Evolutionary conservation across 2,113 vertebrate genomes (phyloP).

Genomic region (Clarias macrocephalus): DNA sequence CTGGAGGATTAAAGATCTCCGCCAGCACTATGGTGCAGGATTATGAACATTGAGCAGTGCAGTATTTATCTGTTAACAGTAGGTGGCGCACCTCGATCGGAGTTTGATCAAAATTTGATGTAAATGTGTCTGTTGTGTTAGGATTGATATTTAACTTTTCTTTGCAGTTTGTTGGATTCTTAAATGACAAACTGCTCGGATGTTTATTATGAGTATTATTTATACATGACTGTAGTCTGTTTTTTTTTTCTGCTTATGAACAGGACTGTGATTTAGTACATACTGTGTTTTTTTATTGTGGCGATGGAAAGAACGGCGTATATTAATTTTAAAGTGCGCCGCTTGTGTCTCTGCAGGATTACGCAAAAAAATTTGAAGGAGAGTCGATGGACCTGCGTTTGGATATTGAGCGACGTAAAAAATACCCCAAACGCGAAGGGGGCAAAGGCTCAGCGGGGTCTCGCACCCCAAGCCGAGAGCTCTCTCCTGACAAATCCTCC

Average conservation of each 20-base stretch:
- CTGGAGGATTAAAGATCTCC: not conserved
- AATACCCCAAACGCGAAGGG: constrained; percentile 87
- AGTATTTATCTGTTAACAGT: constrained; percentile 1
- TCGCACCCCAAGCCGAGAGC: constrained; percentile 88
- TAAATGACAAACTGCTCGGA: not conserved
- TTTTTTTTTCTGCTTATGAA: not conserved
- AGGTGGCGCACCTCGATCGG: constrained; percentile 14
- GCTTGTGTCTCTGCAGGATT: constrained; percentile 73
- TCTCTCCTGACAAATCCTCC: constrained; percentile 90
- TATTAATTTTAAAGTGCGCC: not conserved
- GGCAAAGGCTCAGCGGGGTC: constrained; percentile 90
- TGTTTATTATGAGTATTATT: not conserved
- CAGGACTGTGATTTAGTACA: not conserved
- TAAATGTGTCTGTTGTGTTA: not conserved
- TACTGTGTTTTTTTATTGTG: not conserved
- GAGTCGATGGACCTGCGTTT: constrained; percentile 93
- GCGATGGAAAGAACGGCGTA: not conserved
- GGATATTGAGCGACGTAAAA: constrained; percentile 97
- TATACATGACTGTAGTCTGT: not conserved
- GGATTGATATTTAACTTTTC: not conserved
- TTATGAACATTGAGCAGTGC: not conserved
- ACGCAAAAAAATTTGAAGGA: constrained; percentile 87
- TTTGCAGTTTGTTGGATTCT: not conserved
- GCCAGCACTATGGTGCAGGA: not conserved
- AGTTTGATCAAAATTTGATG: not conserved